phyloP scores from a whole-genome alignment of 92 coral and sea anemone genomes.

The Paramuricea clavata region DNA sequence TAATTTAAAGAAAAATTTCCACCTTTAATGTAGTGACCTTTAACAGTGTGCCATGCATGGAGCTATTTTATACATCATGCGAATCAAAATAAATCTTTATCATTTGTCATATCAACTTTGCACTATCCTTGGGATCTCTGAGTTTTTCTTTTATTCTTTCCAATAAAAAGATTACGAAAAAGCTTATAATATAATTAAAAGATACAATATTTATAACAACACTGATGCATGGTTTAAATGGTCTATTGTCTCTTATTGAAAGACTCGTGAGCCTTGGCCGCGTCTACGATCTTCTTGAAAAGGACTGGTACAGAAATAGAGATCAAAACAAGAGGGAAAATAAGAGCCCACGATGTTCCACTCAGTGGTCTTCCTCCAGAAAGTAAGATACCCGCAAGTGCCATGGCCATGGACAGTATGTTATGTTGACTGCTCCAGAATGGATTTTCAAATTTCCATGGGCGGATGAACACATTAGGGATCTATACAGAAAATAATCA shows the following conservation, averaged over 20 bases:
- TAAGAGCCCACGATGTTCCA: conserved; percentile 28
- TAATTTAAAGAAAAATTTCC: no score
- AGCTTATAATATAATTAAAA: no score
- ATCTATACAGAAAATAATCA: background rate
- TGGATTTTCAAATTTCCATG: conserved; percentile 21
- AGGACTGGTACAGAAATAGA: conserved; percentile 17
- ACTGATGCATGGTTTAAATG: no score
- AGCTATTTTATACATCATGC: no score
- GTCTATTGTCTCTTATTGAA: background rate
- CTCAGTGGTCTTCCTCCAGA: conserved; percentile 23
- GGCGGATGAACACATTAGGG: conserved; percentile 24
- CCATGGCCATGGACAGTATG: conserved; percentile 15
- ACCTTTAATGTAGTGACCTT: no score
- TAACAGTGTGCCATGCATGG: no score
- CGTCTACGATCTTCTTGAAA: background rate
- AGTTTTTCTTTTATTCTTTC: no score
- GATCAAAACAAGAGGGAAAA: background rate
- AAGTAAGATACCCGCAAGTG: conserved; percentile 1
- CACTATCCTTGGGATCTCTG: no score
- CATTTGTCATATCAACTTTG: no score
- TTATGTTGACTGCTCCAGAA: conserved; percentile 16
- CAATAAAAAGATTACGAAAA: no score
- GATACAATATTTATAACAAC: no score
- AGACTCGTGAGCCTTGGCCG: conserved; percentile 5
- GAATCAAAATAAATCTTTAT: no score